Conservation (phyloP, 2,113 vertebrate species). For the Aleadryas rufinucha region DNA sequence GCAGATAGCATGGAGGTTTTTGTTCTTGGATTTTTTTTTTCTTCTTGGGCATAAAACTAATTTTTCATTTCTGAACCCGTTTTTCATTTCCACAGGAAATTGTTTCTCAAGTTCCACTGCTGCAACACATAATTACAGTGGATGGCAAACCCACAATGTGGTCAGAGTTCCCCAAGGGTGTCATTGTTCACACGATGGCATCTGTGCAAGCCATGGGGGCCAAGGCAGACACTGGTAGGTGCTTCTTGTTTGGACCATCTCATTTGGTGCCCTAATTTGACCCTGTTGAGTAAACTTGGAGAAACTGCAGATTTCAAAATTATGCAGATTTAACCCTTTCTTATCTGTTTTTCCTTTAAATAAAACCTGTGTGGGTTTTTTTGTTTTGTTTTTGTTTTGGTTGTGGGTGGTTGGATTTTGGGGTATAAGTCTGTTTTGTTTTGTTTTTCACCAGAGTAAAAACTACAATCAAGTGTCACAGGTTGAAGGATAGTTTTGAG, state of each 20-base stretch:
- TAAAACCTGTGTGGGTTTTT: neutral
- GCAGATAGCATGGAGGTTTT: neutral
- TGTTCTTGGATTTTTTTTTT: neutral
- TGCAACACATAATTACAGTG: slow-evolving; percentile 87
- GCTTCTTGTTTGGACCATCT: neutral
- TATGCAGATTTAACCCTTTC: neutral
- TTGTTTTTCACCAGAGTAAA: neutral
- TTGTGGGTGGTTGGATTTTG: neutral
- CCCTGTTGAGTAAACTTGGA: neutral
- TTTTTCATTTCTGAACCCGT: neutral
- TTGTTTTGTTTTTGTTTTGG: neutral
- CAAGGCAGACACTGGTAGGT: slow-evolving; percentile 77
- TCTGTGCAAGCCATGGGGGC: slow-evolving; percentile 85
- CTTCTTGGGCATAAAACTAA: neutral
- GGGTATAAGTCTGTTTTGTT: neutral
- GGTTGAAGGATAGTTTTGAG: neutral
- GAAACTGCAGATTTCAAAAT: neutral
- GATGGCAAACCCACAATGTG: slow-evolving; percentile 78
- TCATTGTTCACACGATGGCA: slow-evolving; percentile 88
- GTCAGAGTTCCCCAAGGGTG: slow-evolving; percentile 79
- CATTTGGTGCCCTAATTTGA: neutral
- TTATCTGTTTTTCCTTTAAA: neutral
- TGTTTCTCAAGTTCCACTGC: slow-evolving; percentile 80
- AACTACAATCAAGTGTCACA: neutral
- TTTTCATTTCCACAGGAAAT: slow-evolving; percentile 77